Evolutionary conservation across 2,797 vertebrate species (phyloP).

Genomic region (Mus spretus): DNA sequence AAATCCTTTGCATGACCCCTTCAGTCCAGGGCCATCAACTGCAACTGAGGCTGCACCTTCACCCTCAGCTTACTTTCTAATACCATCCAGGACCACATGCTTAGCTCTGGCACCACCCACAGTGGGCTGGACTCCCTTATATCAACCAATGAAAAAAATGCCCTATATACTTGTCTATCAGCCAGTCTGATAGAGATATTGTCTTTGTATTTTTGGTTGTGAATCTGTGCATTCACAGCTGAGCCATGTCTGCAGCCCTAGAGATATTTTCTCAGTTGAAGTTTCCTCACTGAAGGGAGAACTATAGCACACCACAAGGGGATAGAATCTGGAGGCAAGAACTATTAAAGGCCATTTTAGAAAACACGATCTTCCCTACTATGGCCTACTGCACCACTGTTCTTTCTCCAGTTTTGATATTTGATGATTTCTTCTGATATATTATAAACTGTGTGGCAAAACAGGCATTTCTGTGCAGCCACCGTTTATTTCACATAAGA

Average conservation of each 20-base stretch:
- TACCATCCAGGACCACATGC: neutral
- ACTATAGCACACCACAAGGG: neutral
- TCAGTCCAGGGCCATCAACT: too few species aligned
- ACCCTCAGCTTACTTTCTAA: neutral
- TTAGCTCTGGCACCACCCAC: neutral
- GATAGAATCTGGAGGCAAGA: neutral
- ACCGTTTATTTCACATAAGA: neutral
- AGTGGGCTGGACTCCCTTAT: neutral
- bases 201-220: neutral
- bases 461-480: neutral
- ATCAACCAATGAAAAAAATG: neutral
- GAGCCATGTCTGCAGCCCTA: neutral
- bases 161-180: neutral
- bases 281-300: neutral
- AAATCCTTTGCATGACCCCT: too few species aligned
- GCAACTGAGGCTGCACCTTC: too few species aligned
- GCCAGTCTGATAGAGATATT: neutral
- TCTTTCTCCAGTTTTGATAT: neutral
- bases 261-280: neutral
- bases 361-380: neutral
- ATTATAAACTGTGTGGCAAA: neutral
- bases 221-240: neutral
- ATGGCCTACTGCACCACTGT: too few species aligned
- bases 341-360: neutral
- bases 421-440: constrained; percentile 43